phyloP scores from a whole-genome alignment of 2,888 invertebrate genomes.

The Ophion ellenae region DNA sequence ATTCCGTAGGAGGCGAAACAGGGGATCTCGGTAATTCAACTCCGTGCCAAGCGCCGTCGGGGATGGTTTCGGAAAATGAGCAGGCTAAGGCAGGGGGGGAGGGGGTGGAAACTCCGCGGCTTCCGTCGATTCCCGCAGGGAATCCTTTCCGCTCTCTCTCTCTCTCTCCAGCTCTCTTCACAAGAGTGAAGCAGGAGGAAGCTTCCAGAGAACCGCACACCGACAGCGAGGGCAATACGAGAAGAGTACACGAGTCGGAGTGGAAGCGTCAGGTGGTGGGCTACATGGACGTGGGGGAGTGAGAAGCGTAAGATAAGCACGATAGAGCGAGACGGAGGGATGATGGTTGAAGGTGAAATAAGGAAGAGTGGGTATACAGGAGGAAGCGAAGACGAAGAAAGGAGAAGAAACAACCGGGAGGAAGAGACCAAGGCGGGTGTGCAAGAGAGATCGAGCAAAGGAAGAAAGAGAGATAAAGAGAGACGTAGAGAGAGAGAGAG shows the following conservation, averaged over 20 bases:
- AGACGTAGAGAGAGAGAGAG: slow-evolving; percentile 59
- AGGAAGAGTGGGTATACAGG: slow-evolving; percentile 33
- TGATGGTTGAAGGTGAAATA: slow-evolving; percentile 56
- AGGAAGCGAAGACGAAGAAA: slow-evolving; percentile 36
- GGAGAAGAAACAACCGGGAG: slow-evolving; percentile 39
- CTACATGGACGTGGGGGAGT: slow-evolving; percentile 54
- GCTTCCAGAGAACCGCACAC: slow-evolving; percentile 59
- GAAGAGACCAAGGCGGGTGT: slow-evolving; percentile 53
- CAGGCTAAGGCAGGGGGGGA: slow-evolving; percentile 62
- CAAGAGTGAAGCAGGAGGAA: slow-evolving; percentile 45
- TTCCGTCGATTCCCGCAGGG: slow-evolving; percentile 71
- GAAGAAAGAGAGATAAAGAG: slow-evolving; percentile 60
- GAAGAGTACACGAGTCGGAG: slow-evolving; percentile 49
- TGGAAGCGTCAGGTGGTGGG: slow-evolving; percentile 68
- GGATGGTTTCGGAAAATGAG: slow-evolving; percentile 76
- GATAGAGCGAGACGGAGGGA: slow-evolving; percentile 37
- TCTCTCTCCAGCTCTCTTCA: slow-evolving; percentile 2
- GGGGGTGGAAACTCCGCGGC: slow-evolving; percentile 68
- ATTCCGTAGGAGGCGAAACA: slow-evolving; percentile 42
- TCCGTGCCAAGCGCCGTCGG: slow-evolving; percentile 73
- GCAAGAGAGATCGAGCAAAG: slow-evolving; percentile 55
- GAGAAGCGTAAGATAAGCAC: slow-evolving; percentile 66
- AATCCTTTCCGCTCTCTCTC: slow-evolving; percentile 38
- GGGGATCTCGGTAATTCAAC: slow-evolving; percentile 70
- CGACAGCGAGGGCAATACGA: slow-evolving; percentile 41